Evolutionary conservation across 2,888 invertebrate genomes (phyloP), one percentile per base, ranked within the genome.

Genomic region (Apodemia duryi): DNA sequence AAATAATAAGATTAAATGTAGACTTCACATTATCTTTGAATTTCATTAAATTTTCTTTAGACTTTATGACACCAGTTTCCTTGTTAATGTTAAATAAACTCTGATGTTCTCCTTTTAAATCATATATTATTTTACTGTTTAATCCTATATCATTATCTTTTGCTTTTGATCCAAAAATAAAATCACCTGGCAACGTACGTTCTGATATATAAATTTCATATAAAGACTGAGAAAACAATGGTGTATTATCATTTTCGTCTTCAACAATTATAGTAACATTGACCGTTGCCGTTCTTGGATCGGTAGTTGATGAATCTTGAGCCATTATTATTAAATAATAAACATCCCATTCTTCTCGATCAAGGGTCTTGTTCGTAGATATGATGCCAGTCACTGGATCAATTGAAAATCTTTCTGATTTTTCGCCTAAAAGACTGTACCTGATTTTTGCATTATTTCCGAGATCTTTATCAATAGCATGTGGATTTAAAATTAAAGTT

Each of bases 141-240:
- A 93, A 86, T 0, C 96, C 97, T 66, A 95, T 93, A 82, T 98
- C 98, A 68, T 93, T 93, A 82, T 98, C 98, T 6, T 93, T 92
- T 0, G 98, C 98, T 81, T 95, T 96, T 0, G 97, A 97, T 9
- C 98, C 98, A 80, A 97, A 96, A 35, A 98, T 96, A 87, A 98
- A 98, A 75, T 97, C 94, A 79, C 96, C 97, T 64, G 94, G 90
- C 69, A 93, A 91, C 1, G 96, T 97, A 43, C 95, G 94, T 79
- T 98, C 97, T 0, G 97, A 95, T 66, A 98, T 95, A 74, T 96
- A 95, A 28, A 97, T 95, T 73, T 95, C 95, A 81, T 97, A 97
- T 69, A 94, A 94, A 2, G 94, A 92, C 68, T 94, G 94, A 6
- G 95, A 93, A 86, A 98, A 98, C 62, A 89, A 91, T 0, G 98